Conservation (phyloP, 2,113 vertebrate genomes). For the Cathartes aura region DNA sequence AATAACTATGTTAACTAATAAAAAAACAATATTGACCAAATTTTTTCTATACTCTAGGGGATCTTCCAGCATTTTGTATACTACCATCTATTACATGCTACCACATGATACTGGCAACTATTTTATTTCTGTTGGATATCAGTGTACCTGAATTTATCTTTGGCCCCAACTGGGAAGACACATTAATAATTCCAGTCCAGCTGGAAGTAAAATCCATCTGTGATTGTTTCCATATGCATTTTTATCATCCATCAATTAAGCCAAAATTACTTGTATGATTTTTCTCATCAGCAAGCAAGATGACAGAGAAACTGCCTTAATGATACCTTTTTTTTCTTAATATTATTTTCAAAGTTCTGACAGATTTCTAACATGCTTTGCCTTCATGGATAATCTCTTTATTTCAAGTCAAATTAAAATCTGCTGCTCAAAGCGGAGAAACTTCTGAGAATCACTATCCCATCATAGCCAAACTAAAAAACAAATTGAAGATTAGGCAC, state of each 20-base stretch:
- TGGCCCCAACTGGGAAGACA: neutral
- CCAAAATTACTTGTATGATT: neutral
- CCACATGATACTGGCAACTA: neutral
- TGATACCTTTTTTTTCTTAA: neutral
- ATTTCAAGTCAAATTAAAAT: conserved; percentile 5
- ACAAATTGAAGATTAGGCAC: neutral
- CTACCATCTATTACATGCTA: neutral
- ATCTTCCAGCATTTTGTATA: neutral
- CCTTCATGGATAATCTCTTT: neutral
- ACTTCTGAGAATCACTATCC: neutral
- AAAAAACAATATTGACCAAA: neutral
- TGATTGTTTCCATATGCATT: neutral
- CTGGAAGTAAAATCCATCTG: neutral
- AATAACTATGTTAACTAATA: neutral
- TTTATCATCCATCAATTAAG: neutral
- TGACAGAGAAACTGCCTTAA: neutral
- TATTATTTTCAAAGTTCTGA: neutral
- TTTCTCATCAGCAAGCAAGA: neutral
- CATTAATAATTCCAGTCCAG: neutral
- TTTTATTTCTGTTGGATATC: neutral
- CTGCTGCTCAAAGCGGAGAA: neutral
- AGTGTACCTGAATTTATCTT: neutral
- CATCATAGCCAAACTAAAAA: neutral
- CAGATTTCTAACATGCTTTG: neutral
- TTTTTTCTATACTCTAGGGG: neutral